Evolutionary conservation across 2,797 vertebrate species (phyloP), one percentile per base, ranked within the genome.

Genomic region (Sylvilagus floridanus): DNA sequence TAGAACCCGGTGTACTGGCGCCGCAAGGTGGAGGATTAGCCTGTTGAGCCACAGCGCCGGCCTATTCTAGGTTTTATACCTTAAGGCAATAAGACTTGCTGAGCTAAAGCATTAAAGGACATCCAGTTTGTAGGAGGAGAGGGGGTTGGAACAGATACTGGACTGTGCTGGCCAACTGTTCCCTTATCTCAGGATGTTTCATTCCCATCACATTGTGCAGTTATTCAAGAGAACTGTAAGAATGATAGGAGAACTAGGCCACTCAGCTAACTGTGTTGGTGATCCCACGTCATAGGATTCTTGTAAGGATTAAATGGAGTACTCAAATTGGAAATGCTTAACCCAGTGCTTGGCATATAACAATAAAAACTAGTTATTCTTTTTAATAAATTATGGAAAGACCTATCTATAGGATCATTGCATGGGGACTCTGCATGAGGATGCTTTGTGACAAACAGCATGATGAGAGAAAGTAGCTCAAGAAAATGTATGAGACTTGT

Each of bases 351-450:
- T 69, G n/a, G 50, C 24, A 66, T n/a, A 11, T 35, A 81, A 42
- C 30, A 7, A 16, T 75, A 77, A 72, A 81, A 84, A 7, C n/a
- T 52, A 71, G 68, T 77, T 77, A 69, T 85, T 47, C 35, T 63
- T 71, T 63, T 63, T 69, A 76, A 21, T 69, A 81, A 81, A 21
- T 91, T 85, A 77, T 87, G 32, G 71, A 72, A 90, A 30, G 37
- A 54, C 28, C 35, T 57, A 52, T 37, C 30, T 35, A 3, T 16
- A 83, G 60, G 73, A 63, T 76, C 35, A 30, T 30, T 71, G 13
- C 24, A 2, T 42, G 77, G 84, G 72, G 37, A 75, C n/a, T 35
- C 2, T 54, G n/a, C 66, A 19, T 82, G 30, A 26, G 71, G 54
- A 14, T 47, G 37, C 30, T 37, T 35, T 78, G 42, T 86, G 81